Evolutionary conservation across 1,140 invertebrate species (phyloP).

Genomic region (Conus betulinus): DNA sequence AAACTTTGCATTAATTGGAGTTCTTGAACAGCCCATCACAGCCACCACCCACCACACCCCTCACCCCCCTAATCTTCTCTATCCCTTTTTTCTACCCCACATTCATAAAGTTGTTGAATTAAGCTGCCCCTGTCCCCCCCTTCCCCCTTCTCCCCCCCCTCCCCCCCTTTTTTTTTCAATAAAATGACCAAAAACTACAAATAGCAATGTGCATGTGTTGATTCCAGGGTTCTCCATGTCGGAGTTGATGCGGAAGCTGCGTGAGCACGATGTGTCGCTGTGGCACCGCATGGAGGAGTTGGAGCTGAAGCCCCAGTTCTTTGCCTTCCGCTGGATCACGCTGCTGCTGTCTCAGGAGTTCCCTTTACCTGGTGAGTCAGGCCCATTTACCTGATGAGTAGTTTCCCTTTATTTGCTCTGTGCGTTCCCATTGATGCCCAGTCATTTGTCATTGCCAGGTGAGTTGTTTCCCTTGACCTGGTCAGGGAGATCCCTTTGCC

Average conservation of each 20-base stretch:
- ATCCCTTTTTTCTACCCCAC: too few relatives aligned
- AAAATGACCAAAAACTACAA: not conserved
- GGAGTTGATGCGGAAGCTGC: slow-evolving; percentile 85
- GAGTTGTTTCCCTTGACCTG: not conserved
- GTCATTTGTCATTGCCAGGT: not conserved
- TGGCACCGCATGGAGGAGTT: slow-evolving; percentile 86
- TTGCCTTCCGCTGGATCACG: slow-evolving; percentile 97
- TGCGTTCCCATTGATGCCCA: not conserved
- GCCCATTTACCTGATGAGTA: too few relatives aligned
- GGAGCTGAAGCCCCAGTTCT: slow-evolving; percentile 95
- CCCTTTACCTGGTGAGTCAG: slow-evolving; percentile 83
- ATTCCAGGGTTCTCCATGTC: slow-evolving; percentile 74
- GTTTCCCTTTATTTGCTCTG: too few relatives aligned
- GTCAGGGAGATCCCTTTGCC: not conserved
- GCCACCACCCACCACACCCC: too few relatives aligned
- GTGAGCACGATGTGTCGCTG: slow-evolving; percentile 85
- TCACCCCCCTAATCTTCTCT: too few relatives aligned
- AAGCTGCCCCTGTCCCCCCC: too few relatives aligned
- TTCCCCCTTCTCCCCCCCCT: too few relatives aligned
- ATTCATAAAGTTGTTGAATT: too few relatives aligned
- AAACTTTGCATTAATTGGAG: too few relatives aligned
- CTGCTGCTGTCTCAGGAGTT: slow-evolving; percentile 98
- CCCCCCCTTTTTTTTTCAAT: too few relatives aligned
- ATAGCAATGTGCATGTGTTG: not conserved
- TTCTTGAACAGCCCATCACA: too few relatives aligned